Conservation (phyloP, 2,113 vertebrate species). For the Cheilinus undulatus region DNA sequence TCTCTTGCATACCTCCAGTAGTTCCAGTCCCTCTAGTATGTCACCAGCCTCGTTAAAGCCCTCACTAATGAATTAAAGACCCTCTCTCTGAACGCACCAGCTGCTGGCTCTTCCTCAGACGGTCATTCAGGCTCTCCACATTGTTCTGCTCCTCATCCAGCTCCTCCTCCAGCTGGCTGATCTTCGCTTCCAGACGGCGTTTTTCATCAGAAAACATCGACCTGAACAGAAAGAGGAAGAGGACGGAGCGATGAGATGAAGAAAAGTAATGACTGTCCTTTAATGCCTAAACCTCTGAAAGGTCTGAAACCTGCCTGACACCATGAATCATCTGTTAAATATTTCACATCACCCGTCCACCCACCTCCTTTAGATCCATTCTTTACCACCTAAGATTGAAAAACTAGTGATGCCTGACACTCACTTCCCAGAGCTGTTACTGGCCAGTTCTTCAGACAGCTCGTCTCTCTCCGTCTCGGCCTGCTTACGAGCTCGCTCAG, state of each 20-base stretch:
- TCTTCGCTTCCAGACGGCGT: constrained; percentile 90
- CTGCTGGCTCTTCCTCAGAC: constrained; percentile 92
- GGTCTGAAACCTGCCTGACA: too few relatives aligned
- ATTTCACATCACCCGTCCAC: too few relatives aligned
- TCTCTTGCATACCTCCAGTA: too few relatives aligned
- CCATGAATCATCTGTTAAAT: too few relatives aligned
- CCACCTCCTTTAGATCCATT: too few relatives aligned
- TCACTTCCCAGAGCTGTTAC: constrained; percentile 88
- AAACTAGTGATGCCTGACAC: constrained; percentile 7
- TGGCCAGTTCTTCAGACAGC: constrained; percentile 89
- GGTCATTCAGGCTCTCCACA: constrained; percentile 88
- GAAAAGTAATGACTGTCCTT: too few relatives aligned
- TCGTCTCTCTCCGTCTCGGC: constrained; percentile 92
- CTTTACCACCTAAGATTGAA: background rate
- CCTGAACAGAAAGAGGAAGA: constrained; percentile 67
- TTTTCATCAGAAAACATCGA: constrained; percentile 89
- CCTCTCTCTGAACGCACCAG: constrained; percentile 81
- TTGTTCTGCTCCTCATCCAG: constrained; percentile 93
- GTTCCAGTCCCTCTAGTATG: too few relatives aligned
- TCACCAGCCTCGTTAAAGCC: background rate
- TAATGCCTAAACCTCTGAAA: background rate
- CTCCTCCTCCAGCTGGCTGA: constrained; percentile 93
- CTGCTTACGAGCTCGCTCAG: constrained; percentile 92
- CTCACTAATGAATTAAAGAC: background rate
- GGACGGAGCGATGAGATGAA: background rate